phyloP scores from a whole-genome alignment of 1,140 invertebrate genomes.

The Hyphantria cunea region DNA sequence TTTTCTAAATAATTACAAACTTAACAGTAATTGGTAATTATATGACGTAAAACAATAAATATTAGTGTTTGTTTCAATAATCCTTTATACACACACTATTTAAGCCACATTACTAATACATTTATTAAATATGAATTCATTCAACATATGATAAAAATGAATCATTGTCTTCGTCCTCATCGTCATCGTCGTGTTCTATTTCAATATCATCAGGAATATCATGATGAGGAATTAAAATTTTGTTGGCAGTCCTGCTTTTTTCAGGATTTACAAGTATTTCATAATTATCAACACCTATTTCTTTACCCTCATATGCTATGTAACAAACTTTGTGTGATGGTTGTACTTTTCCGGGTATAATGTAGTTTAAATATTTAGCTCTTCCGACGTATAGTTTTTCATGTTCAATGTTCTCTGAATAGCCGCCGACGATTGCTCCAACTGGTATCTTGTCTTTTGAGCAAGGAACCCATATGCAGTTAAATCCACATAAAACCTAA shows the following conservation, averaged over 20 bases:
- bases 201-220: conserved; percentile 12
- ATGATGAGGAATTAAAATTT: conserved; percentile 85
- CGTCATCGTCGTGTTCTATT: conserved; percentile 6
- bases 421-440: conserved; percentile 48
- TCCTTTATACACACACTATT: too few relatives aligned
- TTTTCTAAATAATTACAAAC: too few relatives aligned
- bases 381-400: conserved; percentile 89
- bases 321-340: conserved; percentile 82
- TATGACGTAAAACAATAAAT: too few relatives aligned
- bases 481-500: conserved; percentile 62
- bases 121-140: background rate
- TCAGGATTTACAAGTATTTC: conserved; percentile 69
- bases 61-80: too few relatives aligned
- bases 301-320: conserved; percentile 87
- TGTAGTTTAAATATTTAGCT: conserved; percentile 84
- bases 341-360: conserved; percentile 90
- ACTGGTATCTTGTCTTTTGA: conserved; percentile 47
- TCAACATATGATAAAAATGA: conserved; percentile 5
- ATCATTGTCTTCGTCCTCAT: conserved; percentile 19
- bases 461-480: conserved; percentile 52
- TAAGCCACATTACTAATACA: too few relatives aligned
- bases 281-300: conserved; percentile 63
- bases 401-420: conserved; percentile 31
- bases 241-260: conserved; percentile 85
- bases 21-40: too few relatives aligned